Base-by-base conservation (phyloP, 1,140 invertebrate species). In the Copidosoma floridanum region DNA sequence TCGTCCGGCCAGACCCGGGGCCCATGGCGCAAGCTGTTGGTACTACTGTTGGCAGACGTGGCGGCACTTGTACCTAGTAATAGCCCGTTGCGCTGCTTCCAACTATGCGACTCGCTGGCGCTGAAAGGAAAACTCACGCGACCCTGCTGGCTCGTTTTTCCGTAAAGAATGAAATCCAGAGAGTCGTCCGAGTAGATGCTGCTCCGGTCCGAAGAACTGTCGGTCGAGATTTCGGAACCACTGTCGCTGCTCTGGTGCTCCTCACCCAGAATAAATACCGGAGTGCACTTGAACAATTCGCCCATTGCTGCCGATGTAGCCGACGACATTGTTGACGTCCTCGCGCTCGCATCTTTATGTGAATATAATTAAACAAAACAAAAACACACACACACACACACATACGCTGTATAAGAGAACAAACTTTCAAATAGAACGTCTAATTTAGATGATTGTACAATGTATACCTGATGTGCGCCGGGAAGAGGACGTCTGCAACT, bases 181-280 rank as follows among this genome's bases (percentile, higher is more conserved):
- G 81, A 81, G 50, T 84, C 82, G 60, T 85, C 83, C 27, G 83
- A 77, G 26, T 84, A 85, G 44, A 84, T 83, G 62, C 82, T 83
- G 53, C 82, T 84, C 4, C 83, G 75, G 62, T 85, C 83, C 63
- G 82, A 83, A 24, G 81, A 81, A 12, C 82, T 84, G 64, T 85
- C 83, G 11, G 82, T 82, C 1, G 83, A 84, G 63, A 84, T 83
- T 62, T 85, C 83, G 14, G 82, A 83, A 44, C 79, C 81, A 38
- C 79, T 80, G 66, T 84, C 82, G 64, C 78, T 80, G 29, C 80
- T 81, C 14, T 81, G 82, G 24, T 79, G 75, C 47, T 80, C 77
- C 44, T 83, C 82, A 27, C 82, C 81, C 0, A 82, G 64, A 11
- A 82, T 81, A 51, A 82, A 82, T 0, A 82, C 80, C 7, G 80